These are phyloP conservation scores for Propithecus perrieri DNA, from an alignment of 2,797 vertebrate species.

Conservation along the genomic window DNA sequence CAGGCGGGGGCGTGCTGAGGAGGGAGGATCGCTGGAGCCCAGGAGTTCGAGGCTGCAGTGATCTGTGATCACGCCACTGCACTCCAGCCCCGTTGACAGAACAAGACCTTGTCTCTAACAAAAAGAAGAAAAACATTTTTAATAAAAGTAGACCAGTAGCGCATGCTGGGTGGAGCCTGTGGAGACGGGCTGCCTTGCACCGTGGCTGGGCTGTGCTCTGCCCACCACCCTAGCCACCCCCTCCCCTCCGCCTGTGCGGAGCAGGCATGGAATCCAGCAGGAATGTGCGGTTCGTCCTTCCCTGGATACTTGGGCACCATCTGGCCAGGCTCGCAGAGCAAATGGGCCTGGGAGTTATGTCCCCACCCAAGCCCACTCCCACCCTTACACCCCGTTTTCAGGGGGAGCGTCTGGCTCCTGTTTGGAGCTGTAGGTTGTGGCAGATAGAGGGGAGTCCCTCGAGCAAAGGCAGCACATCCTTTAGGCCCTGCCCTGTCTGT, in stretches of 20 bases:
- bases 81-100: not conserved
- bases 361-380: not conserved
- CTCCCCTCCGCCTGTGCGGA: not conserved
- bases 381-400: not conserved
- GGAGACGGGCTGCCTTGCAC: not conserved
- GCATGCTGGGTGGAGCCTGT: rapidly evolving
- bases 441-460: not conserved
- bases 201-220: not conserved
- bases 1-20: not conserved
- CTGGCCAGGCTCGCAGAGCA: not conserved
- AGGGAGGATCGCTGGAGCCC: not conserved
- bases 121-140: not conserved
- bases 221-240: not conserved
- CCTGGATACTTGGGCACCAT: conserved; percentile 16
- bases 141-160: too few species aligned
- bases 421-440: not conserved
- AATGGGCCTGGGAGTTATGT: not conserved
- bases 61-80: not conserved
- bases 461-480: not conserved
- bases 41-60: not conserved
- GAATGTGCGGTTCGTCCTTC: not conserved
- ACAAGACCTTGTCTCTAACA: not conserved
- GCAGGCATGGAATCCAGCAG: conserved; percentile 13
- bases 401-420: not conserved
- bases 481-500: not conserved